Evolutionary conservation across 2,888 invertebrate genomes (phyloP), one percentile per base, ranked within the genome.

Genomic region (Caenorhabditis macrosperma): DNA sequence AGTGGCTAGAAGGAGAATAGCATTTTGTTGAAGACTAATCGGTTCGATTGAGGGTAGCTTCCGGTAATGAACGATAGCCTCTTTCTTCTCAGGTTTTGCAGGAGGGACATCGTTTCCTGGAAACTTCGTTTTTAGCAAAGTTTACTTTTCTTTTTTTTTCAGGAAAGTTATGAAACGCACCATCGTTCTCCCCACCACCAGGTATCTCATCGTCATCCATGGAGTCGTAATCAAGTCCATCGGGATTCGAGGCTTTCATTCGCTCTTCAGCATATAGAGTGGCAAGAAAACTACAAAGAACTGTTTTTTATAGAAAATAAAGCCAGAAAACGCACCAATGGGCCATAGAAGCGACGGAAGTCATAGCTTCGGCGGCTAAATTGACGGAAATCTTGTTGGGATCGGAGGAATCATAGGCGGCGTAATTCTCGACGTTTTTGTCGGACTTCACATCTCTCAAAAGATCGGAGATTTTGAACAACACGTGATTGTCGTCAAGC

Each of bases 321-420:
- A 9, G 12, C 1, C 1, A 30, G 12, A 52, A 20, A 52, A 59
- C 63, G 38, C n/a, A 83, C 75, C 61, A 38, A 41, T 78, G 59
- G 10, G 79, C 71, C 64, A 71, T 71, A 1, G 26, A 54, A 90
- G 96, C 94, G 96, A 97, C 96, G 91, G 96, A 94, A 87, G 96
- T 96, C 86, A 97, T 93, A 72, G 96, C 96, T 88, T 96, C 96
- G 83, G 96, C 96, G 76, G 97, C 97, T 93, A 97, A 96, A 93
- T 97, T 96, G 90, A 71, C 24, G 17, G 78, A 50, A 15, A 71
- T 30, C 38, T 20, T 17, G 0, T 48, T 55, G 15, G 63, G 50
- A 57, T 77, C 55, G 10, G 63, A 26, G 17, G 66, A 26, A 20
- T 54, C 57, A 41, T 41, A 52, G 38, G 63, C 28, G 7, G 46